Conservation (phyloP, 2,113 vertebrate genomes). For the Limanda limanda region DNA sequence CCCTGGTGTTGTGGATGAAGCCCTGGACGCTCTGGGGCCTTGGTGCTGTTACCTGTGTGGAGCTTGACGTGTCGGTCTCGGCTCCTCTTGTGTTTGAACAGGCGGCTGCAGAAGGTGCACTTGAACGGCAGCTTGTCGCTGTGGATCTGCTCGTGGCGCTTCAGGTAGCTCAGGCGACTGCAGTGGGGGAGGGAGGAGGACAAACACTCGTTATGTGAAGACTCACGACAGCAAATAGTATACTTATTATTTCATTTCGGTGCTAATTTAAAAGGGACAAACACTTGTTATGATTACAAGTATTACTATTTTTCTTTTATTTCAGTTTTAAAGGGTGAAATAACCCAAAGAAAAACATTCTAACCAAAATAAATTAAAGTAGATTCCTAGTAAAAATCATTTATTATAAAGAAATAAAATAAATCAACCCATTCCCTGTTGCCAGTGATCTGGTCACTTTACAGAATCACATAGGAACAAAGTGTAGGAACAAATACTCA, state of each 20-base stretch:
- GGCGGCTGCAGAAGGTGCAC: constrained; percentile 98
- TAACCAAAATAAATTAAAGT: too few species aligned
- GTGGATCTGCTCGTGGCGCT: constrained; percentile 99
- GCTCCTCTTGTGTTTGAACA: constrained; percentile 99
- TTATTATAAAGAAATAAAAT: too few species aligned
- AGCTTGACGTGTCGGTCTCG: constrained; percentile 98
- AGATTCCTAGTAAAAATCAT: too few species aligned
- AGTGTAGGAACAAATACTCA: too few species aligned
- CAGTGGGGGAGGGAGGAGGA: neutral
- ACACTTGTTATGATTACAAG: neutral
- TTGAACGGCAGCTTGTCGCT: constrained; percentile 99
- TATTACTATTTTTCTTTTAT: too few species aligned
- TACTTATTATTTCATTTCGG: too few species aligned
- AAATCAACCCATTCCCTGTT: too few species aligned
- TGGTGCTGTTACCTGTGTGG: constrained; percentile 86
- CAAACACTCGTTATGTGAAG: neutral
- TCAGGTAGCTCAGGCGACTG: constrained; percentile 96
- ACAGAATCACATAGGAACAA: neutral
- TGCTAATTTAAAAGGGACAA: neutral
- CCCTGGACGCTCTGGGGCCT: neutral
- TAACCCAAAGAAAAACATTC: too few species aligned
- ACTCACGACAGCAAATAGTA: neutral
- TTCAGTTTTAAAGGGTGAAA: too few species aligned
- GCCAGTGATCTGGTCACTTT: too few species aligned
- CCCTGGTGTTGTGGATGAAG: too few species aligned